phyloP scores from a whole-genome alignment of 2,797 vertebrate species.

The Pristis pectinata region DNA sequence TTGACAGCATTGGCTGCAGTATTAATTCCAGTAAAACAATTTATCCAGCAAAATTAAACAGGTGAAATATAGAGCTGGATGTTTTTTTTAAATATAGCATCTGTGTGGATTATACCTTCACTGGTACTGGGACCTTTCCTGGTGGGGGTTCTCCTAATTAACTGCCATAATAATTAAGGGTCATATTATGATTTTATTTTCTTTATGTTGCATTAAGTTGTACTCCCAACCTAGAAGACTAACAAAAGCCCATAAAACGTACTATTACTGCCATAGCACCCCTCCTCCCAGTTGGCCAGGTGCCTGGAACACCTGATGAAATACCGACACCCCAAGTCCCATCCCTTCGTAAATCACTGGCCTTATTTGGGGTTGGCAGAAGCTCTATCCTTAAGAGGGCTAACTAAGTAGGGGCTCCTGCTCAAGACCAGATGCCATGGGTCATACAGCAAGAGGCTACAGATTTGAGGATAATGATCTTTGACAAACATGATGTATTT shows the following conservation, averaged over 20 bases:
- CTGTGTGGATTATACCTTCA: no score
- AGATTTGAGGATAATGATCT: background rate
- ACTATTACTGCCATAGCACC: background rate
- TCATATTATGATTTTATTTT: background rate
- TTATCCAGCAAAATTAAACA: background rate
- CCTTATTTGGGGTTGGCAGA: background rate
- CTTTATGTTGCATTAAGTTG: background rate
- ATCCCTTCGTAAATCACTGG: background rate
- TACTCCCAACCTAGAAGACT: background rate
- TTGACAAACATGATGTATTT: background rate
- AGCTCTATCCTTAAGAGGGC: background rate
- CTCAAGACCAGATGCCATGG: background rate
- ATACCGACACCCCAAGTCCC: background rate
- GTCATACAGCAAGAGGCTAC: no score
- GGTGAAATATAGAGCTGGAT: background rate
- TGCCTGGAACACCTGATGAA: background rate
- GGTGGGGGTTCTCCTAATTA: background rate
- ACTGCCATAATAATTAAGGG: background rate
- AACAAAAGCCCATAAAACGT: background rate
- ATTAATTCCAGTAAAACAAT: background rate
- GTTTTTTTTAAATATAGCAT: background rate
- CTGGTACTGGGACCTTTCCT: background rate
- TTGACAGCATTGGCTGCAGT: background rate
- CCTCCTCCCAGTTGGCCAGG: background rate
- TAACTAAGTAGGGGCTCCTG: background rate